Evolutionary conservation across 2,113 vertebrate species (phyloP), one percentile per base, ranked within the genome.

Genomic region (Dryoscopus gambensis): DNA sequence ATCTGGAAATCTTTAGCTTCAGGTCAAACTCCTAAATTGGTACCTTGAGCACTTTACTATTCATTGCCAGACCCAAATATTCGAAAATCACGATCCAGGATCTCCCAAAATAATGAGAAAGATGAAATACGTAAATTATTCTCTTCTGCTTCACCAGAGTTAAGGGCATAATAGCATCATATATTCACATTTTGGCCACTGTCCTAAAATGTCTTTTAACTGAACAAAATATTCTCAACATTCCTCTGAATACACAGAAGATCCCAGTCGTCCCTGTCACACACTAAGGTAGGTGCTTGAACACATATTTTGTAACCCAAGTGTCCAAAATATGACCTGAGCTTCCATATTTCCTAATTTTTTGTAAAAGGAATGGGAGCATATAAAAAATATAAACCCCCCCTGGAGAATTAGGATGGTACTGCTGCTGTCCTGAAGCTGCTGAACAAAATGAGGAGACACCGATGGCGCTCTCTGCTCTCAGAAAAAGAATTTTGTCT

Each of bases 41-140:
- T 57, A 25, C 5, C 63, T 70, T 30, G 27, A 65, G 18, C 62
- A 56, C 20, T 37, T 40, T 12, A 52, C 22, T 60, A 44, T 11
- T 24, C 8, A 25, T 39, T 80, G 33, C 4, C n/a, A 53, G 46
- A 33, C 15, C 17, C 33, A 57, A 62, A 27, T 60, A 55, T 18
- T 65, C 0, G 0, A 59, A 83, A 37, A 69, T 20, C 7, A 13
- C 0, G 0, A 31, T 31, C 15, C 15, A 69, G 28, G 20, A 27
- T 8, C 39, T 59, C 65, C 55, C 11, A 39, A 64, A 77, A 67
- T 33, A 40, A n/a, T 3, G 53, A 67, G 27, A 64, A 5, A n/a
- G 30, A 10, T 6, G 13, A 65, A 76, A 65, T 33, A 13, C 5
- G 3, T 5, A 15, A 30, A 8, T 21, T 23, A 22, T 42, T 33